Evolutionary conservation across 1,140 invertebrate species (phyloP).

Genomic region (Megalopta genalis): DNA sequence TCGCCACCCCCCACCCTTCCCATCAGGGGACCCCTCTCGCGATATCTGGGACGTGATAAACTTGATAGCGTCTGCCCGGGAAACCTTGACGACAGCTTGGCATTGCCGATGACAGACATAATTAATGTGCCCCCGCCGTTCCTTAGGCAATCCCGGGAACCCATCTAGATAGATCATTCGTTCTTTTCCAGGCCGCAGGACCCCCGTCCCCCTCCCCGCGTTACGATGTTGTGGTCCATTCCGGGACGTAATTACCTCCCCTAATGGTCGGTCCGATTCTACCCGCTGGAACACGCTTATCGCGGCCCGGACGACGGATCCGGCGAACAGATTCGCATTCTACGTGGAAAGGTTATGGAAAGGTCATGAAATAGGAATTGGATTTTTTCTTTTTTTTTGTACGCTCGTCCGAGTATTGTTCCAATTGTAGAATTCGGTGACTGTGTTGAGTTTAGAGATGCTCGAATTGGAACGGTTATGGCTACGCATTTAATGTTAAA

Average conservation of each 20-base stretch:
- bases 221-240: not conserved
- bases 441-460: no score
- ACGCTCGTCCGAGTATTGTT: no score
- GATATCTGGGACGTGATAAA: constrained; percentile 41
- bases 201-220: not conserved
- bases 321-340: no score
- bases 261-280: not conserved
- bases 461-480: no score
- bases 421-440: no score
- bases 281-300: not conserved
- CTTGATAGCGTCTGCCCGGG: constrained; percentile 34
- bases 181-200: not conserved
- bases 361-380: no score
- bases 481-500: no score
- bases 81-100: constrained; percentile 24
- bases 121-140: constrained; percentile 25
- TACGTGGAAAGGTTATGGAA: no score
- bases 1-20: no score
- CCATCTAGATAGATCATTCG: not conserved
- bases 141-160: not conserved
- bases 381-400: no score
- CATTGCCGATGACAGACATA: constrained; percentile 39
- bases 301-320: not conserved
- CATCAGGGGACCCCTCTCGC: no score
- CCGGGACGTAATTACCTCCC: not conserved